Evolutionary conservation across 2,797 vertebrate genomes (phyloP).

Genomic region (Trachops cirrhosus): DNA sequence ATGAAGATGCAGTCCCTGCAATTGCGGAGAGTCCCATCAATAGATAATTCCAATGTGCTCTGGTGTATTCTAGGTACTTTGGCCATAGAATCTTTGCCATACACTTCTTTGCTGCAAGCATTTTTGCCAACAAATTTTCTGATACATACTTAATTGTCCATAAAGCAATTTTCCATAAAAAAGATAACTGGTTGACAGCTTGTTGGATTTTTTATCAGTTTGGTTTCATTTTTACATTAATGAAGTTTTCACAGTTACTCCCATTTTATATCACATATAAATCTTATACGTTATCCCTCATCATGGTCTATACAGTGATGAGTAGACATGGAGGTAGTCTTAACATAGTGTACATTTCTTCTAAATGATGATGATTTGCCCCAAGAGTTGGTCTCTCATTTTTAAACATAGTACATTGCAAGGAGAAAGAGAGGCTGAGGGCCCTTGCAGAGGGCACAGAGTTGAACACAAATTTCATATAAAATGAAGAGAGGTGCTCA

Average conservation of each 20-base stretch:
- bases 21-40: background rate
- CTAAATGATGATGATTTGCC: background rate
- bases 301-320: background rate
- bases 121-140: background rate
- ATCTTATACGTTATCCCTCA: background rate
- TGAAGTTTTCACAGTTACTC: background rate
- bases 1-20: background rate
- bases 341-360: background rate
- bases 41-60: accelerated
- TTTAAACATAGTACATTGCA: background rate
- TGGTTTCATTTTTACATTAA: background rate
- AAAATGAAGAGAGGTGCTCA: background rate
- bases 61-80: background rate
- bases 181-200: background rate
- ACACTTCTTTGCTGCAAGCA: background rate
- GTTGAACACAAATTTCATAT: background rate
- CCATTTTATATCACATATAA: background rate
- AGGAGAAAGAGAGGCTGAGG: background rate
- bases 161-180: background rate
- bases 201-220: background rate
- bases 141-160: background rate
- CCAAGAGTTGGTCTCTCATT: background rate
- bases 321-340: background rate
- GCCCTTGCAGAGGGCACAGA: background rate
- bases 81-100: background rate